Evolutionary conservation across 2,113 vertebrate genomes (phyloP).

Genomic region (Mirounga angustirostris): DNA sequence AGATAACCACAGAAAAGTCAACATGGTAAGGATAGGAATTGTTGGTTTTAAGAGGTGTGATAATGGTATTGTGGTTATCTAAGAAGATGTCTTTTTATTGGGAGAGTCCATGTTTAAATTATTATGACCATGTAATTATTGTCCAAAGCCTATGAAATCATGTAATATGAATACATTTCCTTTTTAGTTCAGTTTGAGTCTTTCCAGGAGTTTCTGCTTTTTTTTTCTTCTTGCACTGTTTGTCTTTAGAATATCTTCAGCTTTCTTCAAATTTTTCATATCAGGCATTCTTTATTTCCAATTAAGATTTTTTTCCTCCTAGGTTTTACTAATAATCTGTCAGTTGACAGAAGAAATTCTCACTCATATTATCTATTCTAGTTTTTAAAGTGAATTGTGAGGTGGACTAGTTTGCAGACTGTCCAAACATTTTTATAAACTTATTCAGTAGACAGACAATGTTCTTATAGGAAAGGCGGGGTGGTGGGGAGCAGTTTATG

Average conservation of each 20-base stretch:
- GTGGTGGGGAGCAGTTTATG: rapidly evolving
- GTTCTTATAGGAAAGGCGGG: conserved; percentile 33
- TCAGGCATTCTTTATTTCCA: not conserved
- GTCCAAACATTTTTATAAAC: conserved; percentile 10
- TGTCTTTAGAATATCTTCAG: not conserved
- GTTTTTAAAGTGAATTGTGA: not conserved
- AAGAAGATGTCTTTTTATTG: not conserved
- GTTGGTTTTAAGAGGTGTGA: not conserved
- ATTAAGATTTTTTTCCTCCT: not conserved
- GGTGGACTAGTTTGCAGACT: not conserved
- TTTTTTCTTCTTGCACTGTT: not conserved
- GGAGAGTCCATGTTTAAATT: not conserved
- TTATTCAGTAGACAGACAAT: conserved; percentile 1
- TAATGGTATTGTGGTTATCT: not conserved
- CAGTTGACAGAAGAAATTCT: not conserved
- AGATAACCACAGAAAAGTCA: not conserved
- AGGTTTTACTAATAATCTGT: not conserved
- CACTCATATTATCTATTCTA: not conserved
- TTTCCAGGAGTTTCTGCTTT: not conserved
- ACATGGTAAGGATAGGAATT: not conserved
- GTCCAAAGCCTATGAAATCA: not conserved
- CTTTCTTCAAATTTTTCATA: not conserved
- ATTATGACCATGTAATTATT: not conserved
- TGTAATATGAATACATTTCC: not conserved
- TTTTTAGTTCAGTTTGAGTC: not conserved